These are phyloP conservation scores for Neogale vison DNA, from an alignment of 2,113 vertebrate species.

Conservation along the genomic window DNA sequence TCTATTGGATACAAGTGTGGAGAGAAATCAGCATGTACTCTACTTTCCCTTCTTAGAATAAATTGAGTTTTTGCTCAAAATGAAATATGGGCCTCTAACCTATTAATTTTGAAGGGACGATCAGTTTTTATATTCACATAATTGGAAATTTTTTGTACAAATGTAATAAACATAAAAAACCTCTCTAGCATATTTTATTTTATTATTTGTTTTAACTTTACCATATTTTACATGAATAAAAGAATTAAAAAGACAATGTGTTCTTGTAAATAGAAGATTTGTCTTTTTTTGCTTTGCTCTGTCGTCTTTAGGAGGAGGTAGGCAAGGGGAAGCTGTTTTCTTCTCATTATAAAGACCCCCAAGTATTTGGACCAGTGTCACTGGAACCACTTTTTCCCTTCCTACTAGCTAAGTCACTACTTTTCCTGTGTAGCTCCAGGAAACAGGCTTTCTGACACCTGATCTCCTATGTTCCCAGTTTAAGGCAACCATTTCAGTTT, in stretches of 20 bases:
- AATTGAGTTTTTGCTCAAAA: not conserved
- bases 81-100: not conserved
- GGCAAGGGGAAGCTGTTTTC: not conserved
- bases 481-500: constrained; percentile 49
- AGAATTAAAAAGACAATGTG: not conserved
- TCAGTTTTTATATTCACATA: not conserved
- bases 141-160: not conserved
- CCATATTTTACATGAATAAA: not conserved
- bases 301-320: not conserved
- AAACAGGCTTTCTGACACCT: not conserved
- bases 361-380: not conserved
- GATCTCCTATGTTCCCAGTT: not conserved
- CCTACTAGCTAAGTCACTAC: not conserved
- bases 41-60: not conserved
- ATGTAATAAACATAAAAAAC: not conserved
- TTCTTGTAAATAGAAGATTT: not conserved
- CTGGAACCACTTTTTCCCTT: not conserved
- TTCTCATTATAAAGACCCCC: constrained; percentile 27
- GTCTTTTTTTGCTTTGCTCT: not conserved
- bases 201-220: not conserved
- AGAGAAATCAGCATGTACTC: not conserved
- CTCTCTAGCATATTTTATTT: not conserved
- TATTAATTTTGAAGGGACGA: not conserved
- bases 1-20: not conserved
- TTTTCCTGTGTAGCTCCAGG: not conserved